Conservation (phyloP, 2,113 vertebrate species). For the Pygoscelis adeliae region DNA sequence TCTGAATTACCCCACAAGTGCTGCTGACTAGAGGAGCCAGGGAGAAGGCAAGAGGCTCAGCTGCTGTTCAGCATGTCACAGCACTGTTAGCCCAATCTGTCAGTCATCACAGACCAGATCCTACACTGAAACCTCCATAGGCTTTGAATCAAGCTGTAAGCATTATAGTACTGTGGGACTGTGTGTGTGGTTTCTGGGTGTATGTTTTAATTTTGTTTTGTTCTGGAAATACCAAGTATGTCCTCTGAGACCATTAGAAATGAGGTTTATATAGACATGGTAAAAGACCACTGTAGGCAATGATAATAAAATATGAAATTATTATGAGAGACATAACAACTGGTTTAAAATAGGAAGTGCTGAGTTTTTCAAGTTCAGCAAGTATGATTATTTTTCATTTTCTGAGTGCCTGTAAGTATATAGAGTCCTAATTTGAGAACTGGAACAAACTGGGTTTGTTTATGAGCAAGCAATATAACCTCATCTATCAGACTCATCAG, state of each 20-base stretch:
- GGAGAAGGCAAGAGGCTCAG: neutral
- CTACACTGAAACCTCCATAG: neutral
- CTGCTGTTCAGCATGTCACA: neutral
- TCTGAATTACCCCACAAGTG: neutral
- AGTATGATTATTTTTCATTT: conserved; percentile 22
- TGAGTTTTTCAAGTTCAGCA: conserved; percentile 16
- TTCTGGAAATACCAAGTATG: conserved; percentile 21
- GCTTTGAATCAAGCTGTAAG: neutral
- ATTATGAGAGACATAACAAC: conserved; percentile 13
- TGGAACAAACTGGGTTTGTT: conserved; percentile 6
- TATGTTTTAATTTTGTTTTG: conserved; percentile 43
- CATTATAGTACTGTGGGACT: neutral
- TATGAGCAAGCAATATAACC: conserved; percentile 8
- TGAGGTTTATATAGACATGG: neutral
- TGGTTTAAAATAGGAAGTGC: conserved; percentile 37
- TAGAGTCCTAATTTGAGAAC: conserved; percentile 22
- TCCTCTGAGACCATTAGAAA: conserved; percentile 23
- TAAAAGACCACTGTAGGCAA: conserved; percentile 20
- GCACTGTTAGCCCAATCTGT: neutral
- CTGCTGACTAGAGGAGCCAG: neutral
- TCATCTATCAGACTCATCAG: conserved; percentile 36
- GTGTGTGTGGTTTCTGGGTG: conserved; percentile 30
- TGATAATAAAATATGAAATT: conserved; percentile 40
- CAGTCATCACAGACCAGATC: neutral
- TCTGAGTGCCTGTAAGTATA: neutral